Percentiles rank a stretch among this genome's conserved stretches.
phyloP scores from a whole-genome alignment of 2,888 invertebrate species.

The Cataglyphis cursor region DNA sequence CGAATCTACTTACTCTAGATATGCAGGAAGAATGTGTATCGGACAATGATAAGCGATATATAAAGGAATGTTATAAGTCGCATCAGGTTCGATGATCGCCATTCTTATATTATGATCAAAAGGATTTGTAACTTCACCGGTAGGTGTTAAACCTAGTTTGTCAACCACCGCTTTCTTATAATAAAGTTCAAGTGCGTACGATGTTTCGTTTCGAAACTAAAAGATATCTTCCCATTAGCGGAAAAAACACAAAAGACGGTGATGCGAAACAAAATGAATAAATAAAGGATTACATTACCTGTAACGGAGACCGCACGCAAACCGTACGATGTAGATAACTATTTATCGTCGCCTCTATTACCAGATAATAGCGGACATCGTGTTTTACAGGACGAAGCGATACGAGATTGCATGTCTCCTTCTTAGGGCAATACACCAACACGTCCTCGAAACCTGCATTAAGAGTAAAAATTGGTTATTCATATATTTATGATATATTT shows the following conservation, averaged over 20 bases:
- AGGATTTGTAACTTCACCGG: conserved; percentile 91
- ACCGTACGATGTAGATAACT: conserved; percentile 88
- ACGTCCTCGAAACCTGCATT: conserved; percentile 88
- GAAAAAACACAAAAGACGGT: not conserved
- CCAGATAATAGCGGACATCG: conserved; percentile 90
- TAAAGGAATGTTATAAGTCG: conserved; percentile 92
- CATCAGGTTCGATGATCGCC: conserved; percentile 91
- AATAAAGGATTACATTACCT: conserved; percentile 87
- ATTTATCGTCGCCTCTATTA: conserved; percentile 90
- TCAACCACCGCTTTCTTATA: conserved; percentile 92
- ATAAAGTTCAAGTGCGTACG: conserved; percentile 91
- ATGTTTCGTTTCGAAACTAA: conserved; percentile 92
- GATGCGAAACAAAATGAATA: not conserved
- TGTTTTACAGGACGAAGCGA: conserved; percentile 89
- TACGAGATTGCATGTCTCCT: conserved; percentile 90
- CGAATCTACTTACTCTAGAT: conserved; percentile 89
- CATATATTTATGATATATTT: not conserved
- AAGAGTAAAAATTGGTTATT: not conserved
- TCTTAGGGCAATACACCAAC: conserved; percentile 90
- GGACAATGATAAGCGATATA: conserved; percentile 94
- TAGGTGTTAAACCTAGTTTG: conserved; percentile 89
- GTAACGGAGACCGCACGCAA: conserved; percentile 91
- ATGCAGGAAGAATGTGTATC: conserved; percentile 91
- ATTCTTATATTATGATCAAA: conserved; percentile 92
- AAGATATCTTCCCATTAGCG: conserved; percentile 61